Evolutionary conservation across 2,888 invertebrate genomes (phyloP), one percentile per base, ranked within the genome.

Genomic region (Erynnis tages): DNA sequence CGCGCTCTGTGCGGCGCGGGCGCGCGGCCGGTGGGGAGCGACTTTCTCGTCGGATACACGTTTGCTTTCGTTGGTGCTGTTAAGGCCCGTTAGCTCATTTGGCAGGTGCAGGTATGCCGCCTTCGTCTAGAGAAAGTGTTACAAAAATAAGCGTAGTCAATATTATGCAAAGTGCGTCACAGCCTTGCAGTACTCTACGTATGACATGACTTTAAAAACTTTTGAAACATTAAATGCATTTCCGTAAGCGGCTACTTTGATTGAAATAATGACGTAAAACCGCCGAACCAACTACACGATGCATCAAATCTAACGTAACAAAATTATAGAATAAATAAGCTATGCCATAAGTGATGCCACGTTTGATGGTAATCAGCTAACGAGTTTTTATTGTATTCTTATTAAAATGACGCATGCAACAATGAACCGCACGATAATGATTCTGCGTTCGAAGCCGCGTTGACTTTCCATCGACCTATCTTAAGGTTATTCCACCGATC

Each of bases 61-160:
- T 82, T 88, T 87, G 84, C 87, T 87, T 89, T 88, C 86, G 81
- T 86, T 83, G 73, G 74, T 71, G 72, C 71, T 74, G 73, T 64
- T 64, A 65, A 74, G 73, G 72, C 65, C 82, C 86, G 85, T 85
- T 86, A 88, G 80, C 81, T 82, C 83, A 85, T 87, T 86, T 77
- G 78, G 81, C 88, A 88, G 88, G 88, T 88, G 88, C 77, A 71
- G 73, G 67, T 71, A 71, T 69, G 67, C 69, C 67, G 70, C 62
- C 63, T 67, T 69, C 74, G 68, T 68, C 69, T 71, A 79, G 83
- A 78, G 87, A 87, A 87, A 87, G 85, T 86, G 78, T 80, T 82
- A 80, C 77, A 76, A 76, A 80, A 78, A 78, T 71, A 63, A 62
- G 60, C 61, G 59, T 76, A 76, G 71, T 72, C 69, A 69, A 67